Conservation (phyloP, 2,888 invertebrate species). For the Trissolcus japonicus region DNA sequence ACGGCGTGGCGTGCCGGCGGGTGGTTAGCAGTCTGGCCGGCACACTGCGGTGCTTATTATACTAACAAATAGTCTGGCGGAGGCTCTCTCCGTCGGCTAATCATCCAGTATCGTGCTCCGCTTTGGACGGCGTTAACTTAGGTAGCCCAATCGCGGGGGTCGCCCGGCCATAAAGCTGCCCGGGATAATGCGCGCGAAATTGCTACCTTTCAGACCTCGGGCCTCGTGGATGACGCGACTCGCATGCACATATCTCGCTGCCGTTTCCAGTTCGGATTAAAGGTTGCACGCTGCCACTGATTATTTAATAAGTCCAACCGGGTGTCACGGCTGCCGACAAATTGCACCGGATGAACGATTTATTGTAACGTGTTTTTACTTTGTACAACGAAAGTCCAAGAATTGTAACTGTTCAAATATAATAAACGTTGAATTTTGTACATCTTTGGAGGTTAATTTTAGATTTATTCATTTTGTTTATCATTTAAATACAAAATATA, state of each 20-base stretch:
- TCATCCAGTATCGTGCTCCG: constrained; percentile 74
- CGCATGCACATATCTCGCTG: constrained; percentile 28
- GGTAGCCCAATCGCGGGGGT: constrained; percentile 19
- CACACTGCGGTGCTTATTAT: constrained; percentile 75
- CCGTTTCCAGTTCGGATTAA: constrained; percentile 40
- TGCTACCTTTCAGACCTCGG: constrained; percentile 50
- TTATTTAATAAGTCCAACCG: constrained; percentile 50
- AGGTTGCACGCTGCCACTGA: constrained; percentile 44
- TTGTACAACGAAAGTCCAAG: constrained; percentile 13
- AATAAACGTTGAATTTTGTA: background rate
- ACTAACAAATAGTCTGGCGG: constrained; percentile 76
- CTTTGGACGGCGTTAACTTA: constrained; percentile 35
- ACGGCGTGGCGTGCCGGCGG: constrained; percentile 74
- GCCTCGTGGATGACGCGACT: constrained; percentile 49
- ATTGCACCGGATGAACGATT: constrained; percentile 44
- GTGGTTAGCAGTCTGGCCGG: constrained; percentile 71
- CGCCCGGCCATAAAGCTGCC: constrained; percentile 40
- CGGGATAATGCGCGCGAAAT: constrained; percentile 55
- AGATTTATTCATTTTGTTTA: too few relatives aligned
- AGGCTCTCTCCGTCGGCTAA: constrained; percentile 70
- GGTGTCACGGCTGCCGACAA: constrained; percentile 48
- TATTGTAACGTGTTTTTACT: constrained; percentile 25
- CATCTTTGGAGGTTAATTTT: too few relatives aligned
- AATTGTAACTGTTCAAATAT: background rate
- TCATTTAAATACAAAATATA: too few relatives aligned